Percentiles rank a stretch among this genome's conserved stretches.
Evolutionary conservation across 2,888 invertebrate genomes (phyloP).

Genomic region (Rhyacophila evoluta): DNA sequence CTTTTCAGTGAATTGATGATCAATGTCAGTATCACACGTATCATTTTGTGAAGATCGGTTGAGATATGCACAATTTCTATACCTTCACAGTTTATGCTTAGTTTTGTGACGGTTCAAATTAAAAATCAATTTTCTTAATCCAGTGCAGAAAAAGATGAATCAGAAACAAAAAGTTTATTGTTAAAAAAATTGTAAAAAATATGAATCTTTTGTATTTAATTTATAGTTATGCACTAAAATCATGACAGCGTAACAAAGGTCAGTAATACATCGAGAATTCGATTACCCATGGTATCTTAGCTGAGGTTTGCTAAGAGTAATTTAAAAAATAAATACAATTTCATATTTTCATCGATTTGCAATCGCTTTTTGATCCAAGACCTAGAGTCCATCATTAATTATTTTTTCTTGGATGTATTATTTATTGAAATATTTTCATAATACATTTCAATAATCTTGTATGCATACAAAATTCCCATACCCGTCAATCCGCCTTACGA

Average conservation of each 20-base stretch:
- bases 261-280: not conserved
- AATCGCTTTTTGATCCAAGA: constrained; percentile 6
- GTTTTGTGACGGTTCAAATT: too few relatives aligned
- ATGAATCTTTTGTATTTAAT: too few relatives aligned
- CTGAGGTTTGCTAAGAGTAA: not conserved
- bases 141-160: too few relatives aligned
- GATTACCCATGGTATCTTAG: constrained; percentile 23
- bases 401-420: not conserved
- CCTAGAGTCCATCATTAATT: not conserved
- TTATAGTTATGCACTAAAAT: too few relatives aligned
- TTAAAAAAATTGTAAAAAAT: too few relatives aligned
- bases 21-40: not conserved
- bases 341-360: constrained; percentile 27
- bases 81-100: too few relatives aligned
- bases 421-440: not conserved
- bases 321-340: constrained; percentile 26
- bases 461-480: constrained; percentile 44
- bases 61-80: too few relatives aligned
- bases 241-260: too few relatives aligned
- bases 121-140: too few relatives aligned
- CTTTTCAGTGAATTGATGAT: not conserved
- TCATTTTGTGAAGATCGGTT: too few relatives aligned
- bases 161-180: too few relatives aligned
- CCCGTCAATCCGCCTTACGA: constrained; percentile 42
- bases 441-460: not conserved